These are phyloP conservation scores for Esox masquinongy DNA, from an alignment of 2,797 vertebrate species.

Conservation along the genomic window DNA sequence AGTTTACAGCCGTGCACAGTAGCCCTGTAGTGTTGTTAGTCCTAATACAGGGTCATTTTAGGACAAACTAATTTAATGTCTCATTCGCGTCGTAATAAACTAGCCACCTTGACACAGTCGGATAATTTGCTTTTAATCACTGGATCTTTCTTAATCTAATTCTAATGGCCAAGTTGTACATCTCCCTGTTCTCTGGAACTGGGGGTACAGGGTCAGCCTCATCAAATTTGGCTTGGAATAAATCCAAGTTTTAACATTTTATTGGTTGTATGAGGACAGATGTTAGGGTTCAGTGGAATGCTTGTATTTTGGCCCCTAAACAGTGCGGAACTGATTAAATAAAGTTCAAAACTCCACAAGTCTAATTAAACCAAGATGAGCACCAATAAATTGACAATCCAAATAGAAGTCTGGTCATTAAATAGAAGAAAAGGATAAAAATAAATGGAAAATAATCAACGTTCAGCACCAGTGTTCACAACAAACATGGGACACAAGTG, in stretches of 20 bases:
- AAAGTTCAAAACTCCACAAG: no score
- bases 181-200: slow-evolving; percentile 40
- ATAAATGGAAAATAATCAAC: no score
- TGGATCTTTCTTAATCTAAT: slow-evolving; percentile 59
- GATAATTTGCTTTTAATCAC: slow-evolving; percentile 64
- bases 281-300: no score
- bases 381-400: no score
- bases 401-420: no score
- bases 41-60: slow-evolving; percentile 37
- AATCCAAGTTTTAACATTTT: slow-evolving; percentile 28
- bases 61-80: slow-evolving; percentile 44
- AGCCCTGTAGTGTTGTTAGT: slow-evolving; percentile 29
- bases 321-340: no score
- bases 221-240: slow-evolving; percentile 59
- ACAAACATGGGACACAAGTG: no score
- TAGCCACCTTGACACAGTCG: slow-evolving; percentile 63
- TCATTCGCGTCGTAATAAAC: slow-evolving; percentile 54
- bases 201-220: slow-evolving; percentile 51
- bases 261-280: no score
- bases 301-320: no score
- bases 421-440: no score
- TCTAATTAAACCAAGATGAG: no score
- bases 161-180: slow-evolving; percentile 44
- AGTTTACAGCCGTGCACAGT: slow-evolving; percentile 25
- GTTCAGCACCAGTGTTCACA: no score